Percentiles rank a stretch among this genome's conserved stretches.
phyloP scores from a whole-genome alignment of 2,888 invertebrate genomes.

The Chymomyza procnemis region DNA sequence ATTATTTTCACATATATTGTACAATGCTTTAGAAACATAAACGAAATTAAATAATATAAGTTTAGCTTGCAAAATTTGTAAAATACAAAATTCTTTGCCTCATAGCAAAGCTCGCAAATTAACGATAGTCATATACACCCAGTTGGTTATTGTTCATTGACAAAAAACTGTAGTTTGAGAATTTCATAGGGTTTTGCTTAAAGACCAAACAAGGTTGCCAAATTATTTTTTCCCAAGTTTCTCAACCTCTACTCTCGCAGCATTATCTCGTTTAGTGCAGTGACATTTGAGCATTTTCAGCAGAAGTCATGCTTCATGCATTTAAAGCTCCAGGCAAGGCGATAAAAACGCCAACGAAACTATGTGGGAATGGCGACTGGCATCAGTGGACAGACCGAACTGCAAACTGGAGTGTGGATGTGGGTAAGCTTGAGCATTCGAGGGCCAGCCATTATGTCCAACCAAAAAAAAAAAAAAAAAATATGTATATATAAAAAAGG shows the following conservation, averaged over 20 bases:
- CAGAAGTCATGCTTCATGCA: slow-evolving; percentile 21
- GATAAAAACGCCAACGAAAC: slow-evolving; percentile 13
- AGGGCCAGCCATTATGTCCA: neutral
- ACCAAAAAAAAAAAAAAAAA: too few species aligned
- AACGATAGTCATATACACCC: slow-evolving; percentile 59
- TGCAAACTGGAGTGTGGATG: neutral
- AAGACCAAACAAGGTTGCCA: slow-evolving; percentile 1
- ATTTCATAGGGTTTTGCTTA: slow-evolving; percentile 19
- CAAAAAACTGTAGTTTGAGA: slow-evolving; percentile 41
- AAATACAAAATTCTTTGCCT: too few species aligned
- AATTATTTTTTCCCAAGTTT: neutral
- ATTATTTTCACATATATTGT: too few species aligned
- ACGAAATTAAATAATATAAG: neutral
- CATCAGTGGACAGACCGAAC: neutral
- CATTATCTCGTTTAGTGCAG: slow-evolving; percentile 18
- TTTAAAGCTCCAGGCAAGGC: slow-evolving; percentile 9
- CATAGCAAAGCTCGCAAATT: slow-evolving; percentile 38
- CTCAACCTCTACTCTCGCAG: neutral
- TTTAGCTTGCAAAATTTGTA: too few species aligned
- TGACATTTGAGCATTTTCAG: slow-evolving; percentile 17
- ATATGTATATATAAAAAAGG: neutral
- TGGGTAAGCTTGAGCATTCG: neutral
- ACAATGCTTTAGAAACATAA: too few species aligned
- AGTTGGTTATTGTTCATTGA: slow-evolving; percentile 47
- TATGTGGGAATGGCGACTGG: slow-evolving; percentile 8